Conservation (phyloP, 1,140 invertebrate genomes). For the Rhagoletis pomonella region DNA sequence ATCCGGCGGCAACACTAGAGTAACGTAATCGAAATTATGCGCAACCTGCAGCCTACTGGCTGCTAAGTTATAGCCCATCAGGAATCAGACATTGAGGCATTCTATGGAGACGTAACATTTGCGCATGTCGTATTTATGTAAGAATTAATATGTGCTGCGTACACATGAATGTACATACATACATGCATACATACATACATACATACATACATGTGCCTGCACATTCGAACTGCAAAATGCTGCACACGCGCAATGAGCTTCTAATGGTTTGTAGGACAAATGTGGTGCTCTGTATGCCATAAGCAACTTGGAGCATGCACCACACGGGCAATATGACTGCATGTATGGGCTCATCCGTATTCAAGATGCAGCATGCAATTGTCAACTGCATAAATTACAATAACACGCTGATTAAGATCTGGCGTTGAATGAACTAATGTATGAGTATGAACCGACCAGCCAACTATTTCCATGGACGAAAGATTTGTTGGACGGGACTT, state of each 20-base stretch:
- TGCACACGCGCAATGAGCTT: not conserved
- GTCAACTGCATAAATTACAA: conserved; percentile 51
- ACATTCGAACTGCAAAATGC: not conserved
- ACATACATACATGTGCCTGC: not conserved
- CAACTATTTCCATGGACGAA: not conserved
- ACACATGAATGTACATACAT: too few relatives aligned
- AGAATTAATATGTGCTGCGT: too few relatives aligned
- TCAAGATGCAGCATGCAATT: not conserved
- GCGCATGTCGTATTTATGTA: too few relatives aligned
- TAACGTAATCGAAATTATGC: too few relatives aligned
- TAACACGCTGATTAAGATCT: conserved; percentile 44
- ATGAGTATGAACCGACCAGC: not conserved
- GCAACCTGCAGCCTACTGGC: not conserved
- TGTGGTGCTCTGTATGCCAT: not conserved
- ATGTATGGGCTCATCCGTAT: not conserved
- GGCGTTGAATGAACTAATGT: conserved; percentile 41
- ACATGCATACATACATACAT: too few relatives aligned
- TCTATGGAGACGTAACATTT: not conserved
- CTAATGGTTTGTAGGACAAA: not conserved
- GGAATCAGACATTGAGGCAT: not conserved
- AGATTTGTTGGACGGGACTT: not conserved
- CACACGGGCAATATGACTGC: not conserved
- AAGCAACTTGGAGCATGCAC: conserved; percentile 1
- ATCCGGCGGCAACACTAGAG: not conserved
- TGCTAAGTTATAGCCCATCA: conserved; percentile 37